Evolutionary conservation across 2,797 vertebrate species (phyloP), one percentile per base, ranked within the genome.

Genomic region (Monodelphis domestica): DNA sequence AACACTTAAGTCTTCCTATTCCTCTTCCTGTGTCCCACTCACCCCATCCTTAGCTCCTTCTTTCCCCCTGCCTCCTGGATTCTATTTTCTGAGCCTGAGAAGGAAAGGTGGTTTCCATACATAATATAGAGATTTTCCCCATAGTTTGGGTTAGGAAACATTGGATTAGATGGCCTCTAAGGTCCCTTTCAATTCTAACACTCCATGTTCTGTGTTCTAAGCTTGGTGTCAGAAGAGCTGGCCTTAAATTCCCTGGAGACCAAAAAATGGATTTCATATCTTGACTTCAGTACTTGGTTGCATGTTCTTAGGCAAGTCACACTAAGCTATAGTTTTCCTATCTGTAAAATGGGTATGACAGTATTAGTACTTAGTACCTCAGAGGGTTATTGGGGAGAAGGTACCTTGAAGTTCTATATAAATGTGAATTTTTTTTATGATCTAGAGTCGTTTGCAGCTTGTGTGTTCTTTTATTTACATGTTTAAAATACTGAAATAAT

Each of bases 211-310:
- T n/a, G 4, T 63, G 54, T 5, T 4, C 38, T 15, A 56, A 45
- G 33, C 10, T 1, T 26, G 3, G 21, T 7, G 0, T 4, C 4
- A 1, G 30, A 14, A 38, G 3, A 29, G 0, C 51, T 24, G 45
- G 29, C 3, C 78, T 54, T 14, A 24, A 94, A 54, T 63, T n/a
- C 59, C 59, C 59, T n/a, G 12, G n/a, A 63, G 57, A 14, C 57
- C 33, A 29, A 78, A 56, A 94, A 52, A 55, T 54, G 15, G 78
- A 30, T 53, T 63, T 93, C 89, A 33, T 15, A 87, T 90, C 9
- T 28, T 89, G 57, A 90, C 53, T 89, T 53, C 50, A 38, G 2
- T 0, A 10, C 0, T 0, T 57, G 2, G 2, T 84, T 52, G 10
- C 0, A 63, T 54, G 33, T 38, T 53, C 54, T 93, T 91, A 29